A percentile compares a stretch with the other conserved stretches of the same genome.
phyloP scores from a whole-genome alignment of 1,140 invertebrate genomes.

The Drosophila elegans region DNA sequence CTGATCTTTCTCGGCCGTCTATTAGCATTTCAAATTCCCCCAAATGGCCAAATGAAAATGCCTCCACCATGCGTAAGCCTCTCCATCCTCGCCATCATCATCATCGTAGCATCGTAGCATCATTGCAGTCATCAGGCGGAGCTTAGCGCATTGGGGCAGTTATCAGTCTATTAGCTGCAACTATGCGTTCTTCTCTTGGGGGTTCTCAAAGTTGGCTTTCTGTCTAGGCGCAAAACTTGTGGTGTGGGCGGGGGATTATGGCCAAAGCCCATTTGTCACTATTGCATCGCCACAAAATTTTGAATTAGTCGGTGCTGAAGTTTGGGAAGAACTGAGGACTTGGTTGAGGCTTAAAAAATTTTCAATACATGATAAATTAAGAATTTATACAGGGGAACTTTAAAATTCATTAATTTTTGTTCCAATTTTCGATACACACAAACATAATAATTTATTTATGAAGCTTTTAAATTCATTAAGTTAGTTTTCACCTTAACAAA shows the following conservation, averaged over 20 bases:
- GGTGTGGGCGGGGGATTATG: constrained; percentile 48
- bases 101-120: background rate
- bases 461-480: no score
- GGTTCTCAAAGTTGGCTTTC: constrained; percentile 8
- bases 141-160: constrained; percentile 71
- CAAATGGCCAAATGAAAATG: constrained; percentile 55
- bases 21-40: constrained; percentile 73
- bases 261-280: constrained; percentile 24
- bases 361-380: no score
- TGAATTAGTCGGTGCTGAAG: no score
- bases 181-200: constrained; percentile 35
- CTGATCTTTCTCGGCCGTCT: constrained; percentile 44
- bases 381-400: background rate
- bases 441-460: no score
- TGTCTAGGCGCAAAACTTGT: background rate
- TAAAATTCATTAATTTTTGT: no score
- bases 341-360: background rate
- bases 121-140: constrained; percentile 15
- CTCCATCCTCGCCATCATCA: constrained; percentile 1
- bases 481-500: no score
- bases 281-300: constrained; percentile 17
- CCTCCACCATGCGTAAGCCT: constrained; percentile 71
- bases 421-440: no score
- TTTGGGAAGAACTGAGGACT: background rate
- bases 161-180: constrained; percentile 75